phyloP scores from a whole-genome alignment of 2,888 invertebrate species.

The Drosophila cyrtoloma region DNA sequence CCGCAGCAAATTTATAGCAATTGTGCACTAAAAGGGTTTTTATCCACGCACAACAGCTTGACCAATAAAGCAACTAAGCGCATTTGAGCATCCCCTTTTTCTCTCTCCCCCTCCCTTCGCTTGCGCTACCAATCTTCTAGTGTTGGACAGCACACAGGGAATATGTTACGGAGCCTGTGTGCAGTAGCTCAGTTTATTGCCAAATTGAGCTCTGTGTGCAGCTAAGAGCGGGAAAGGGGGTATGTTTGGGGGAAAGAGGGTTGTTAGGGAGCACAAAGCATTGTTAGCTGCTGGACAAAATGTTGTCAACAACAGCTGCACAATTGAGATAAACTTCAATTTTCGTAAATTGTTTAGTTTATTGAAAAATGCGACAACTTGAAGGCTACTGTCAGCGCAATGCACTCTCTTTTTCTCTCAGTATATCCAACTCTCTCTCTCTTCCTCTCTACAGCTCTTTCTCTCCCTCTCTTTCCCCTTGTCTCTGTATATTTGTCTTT shows the following conservation, averaged over 20 bases:
- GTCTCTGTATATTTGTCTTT: background rate
- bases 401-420: background rate
- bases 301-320: conserved; percentile 82
- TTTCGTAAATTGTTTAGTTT: conserved; percentile 82
- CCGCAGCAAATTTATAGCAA: conserved; percentile 81
- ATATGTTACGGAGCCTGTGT: conserved; percentile 29
- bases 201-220: conserved; percentile 81
- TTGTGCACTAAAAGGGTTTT: conserved; percentile 83
- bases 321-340: conserved; percentile 83
- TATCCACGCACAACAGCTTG: conserved; percentile 83
- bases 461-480: background rate
- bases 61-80: conserved; percentile 83
- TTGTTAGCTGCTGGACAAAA: conserved; percentile 73
- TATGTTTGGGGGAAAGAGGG: background rate
- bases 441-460: background rate
- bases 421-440: background rate
- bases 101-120: background rate
- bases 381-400: conserved; percentile 61
- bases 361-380: conserved; percentile 81
- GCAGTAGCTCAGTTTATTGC: conserved; percentile 72
- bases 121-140: background rate
- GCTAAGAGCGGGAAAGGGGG: background rate
- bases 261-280: conserved; percentile 58
- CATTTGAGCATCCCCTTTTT: conserved; percentile 66
- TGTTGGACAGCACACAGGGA: conserved; percentile 21